Conservation (phyloP, 2,888 invertebrate genomes). For the Carpatolechia fugitivella region DNA sequence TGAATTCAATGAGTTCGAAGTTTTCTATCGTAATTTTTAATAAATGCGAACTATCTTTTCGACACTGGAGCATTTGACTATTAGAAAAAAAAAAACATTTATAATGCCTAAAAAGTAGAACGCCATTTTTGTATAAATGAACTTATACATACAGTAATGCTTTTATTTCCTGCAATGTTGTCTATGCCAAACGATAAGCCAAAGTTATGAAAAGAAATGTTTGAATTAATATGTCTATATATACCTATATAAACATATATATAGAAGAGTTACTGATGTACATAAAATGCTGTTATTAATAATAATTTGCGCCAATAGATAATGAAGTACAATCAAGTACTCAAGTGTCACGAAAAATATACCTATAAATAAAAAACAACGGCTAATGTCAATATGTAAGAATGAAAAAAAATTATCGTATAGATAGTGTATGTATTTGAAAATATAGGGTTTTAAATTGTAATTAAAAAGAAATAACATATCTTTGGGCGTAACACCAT, state of each 20-base stretch:
- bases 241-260: conserved; percentile 19
- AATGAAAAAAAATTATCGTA: conserved; percentile 28
- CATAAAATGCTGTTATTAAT: conserved; percentile 17
- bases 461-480: conserved; percentile 48
- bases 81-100: background rate
- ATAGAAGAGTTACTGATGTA: conserved; percentile 23
- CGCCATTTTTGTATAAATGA: background rate
- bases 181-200: conserved; percentile 71
- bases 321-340: conserved; percentile 51
- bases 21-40: conserved; percentile 24
- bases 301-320: conserved; percentile 39
- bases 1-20: conserved; percentile 33
- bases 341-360: conserved; percentile 44
- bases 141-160: conserved; percentile 5
- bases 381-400: conserved; percentile 27
- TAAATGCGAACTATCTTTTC: conserved; percentile 36
- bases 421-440: conserved; percentile 24
- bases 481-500: conserved; percentile 45
- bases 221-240: conserved; percentile 9
- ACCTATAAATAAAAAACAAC: conserved; percentile 30
- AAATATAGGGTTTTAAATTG: conserved; percentile 26
- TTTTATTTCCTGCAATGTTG: conserved; percentile 40
- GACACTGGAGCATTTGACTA: conserved; percentile 50
- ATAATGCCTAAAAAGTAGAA: background rate
- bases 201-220: conserved; percentile 53